phyloP scores from a whole-genome alignment of 2,888 invertebrate genomes.

The Euplexia lucipara region DNA sequence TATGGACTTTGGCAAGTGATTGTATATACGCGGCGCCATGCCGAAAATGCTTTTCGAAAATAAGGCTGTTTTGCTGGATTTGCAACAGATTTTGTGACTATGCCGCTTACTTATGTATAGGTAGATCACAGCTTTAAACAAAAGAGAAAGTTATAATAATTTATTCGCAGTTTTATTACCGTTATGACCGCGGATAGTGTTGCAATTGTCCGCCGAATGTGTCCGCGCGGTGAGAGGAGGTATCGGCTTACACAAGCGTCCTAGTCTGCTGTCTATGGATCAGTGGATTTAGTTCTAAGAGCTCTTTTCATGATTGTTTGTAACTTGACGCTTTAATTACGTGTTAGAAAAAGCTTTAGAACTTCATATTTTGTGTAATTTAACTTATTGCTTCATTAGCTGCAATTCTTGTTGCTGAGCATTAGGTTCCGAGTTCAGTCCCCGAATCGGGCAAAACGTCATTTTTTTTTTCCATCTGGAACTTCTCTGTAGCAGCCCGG shows the following conservation, averaged over 20 bases:
- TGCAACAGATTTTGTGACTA: too few relatives aligned
- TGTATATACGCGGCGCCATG: too few relatives aligned
- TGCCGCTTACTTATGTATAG: too few relatives aligned
- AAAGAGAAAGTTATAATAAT: slow-evolving; percentile 30
- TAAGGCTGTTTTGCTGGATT: too few relatives aligned
- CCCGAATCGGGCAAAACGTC: too few relatives aligned
- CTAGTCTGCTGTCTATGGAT: slow-evolving; percentile 13
- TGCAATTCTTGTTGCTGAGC: too few relatives aligned
- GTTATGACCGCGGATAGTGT: slow-evolving; percentile 32
- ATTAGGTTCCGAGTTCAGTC: too few relatives aligned
- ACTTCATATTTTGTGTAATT: background rate
- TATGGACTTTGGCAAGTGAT: too few relatives aligned
- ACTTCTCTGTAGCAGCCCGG: too few relatives aligned
- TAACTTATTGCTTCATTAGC: too few relatives aligned
- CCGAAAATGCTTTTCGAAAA: too few relatives aligned
- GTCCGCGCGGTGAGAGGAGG: slow-evolving; percentile 42
- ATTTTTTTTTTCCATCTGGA: too few relatives aligned
- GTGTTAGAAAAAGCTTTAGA: slow-evolving; percentile 1
- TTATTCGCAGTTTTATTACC: slow-evolving; percentile 16
- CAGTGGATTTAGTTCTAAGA: slow-evolving; percentile 18
- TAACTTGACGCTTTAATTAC: slow-evolving; percentile 3
- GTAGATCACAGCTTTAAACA: background rate
- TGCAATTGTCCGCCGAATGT: slow-evolving; percentile 42
- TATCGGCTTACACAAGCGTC: slow-evolving; percentile 39
- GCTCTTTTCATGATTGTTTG: slow-evolving; percentile 3